Conservation (phyloP, 2,888 invertebrate genomes). For the Aphrophora alni region DNA sequence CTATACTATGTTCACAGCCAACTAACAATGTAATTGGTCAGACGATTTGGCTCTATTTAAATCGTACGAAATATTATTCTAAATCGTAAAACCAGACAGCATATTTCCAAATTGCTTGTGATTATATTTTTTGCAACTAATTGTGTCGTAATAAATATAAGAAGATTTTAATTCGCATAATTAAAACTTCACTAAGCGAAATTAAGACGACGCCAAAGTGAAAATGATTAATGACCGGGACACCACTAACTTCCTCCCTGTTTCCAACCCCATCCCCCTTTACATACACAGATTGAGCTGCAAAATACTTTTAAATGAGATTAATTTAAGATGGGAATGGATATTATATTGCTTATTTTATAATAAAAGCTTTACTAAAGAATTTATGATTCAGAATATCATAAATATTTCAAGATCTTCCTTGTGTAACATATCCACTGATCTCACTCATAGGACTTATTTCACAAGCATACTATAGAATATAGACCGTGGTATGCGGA, state of each 20-base stretch:
- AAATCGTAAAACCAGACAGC: no score
- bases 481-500: no score
- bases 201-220: slow-evolving; percentile 1
- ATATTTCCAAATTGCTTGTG: no score
- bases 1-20: not conserved
- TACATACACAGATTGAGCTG: not conserved
- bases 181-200: not conserved
- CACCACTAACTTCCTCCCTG: not conserved
- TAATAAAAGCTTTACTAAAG: no score
- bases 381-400: no score
- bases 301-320: not conserved
- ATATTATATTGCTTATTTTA: no score
- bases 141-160: not conserved
- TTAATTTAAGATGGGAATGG: not conserved
- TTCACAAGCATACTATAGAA: no score
- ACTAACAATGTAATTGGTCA: not conserved
- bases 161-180: not conserved
- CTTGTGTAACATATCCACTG: no score
- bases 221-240: not conserved
- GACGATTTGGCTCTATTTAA: no score
- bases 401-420: no score
- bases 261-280: not conserved
- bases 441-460: no score
- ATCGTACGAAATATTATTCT: no score
- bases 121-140: not conserved